Evolutionary conservation across 2,888 invertebrate species (phyloP).

Genomic region (Melinaea menophilus): DNA sequence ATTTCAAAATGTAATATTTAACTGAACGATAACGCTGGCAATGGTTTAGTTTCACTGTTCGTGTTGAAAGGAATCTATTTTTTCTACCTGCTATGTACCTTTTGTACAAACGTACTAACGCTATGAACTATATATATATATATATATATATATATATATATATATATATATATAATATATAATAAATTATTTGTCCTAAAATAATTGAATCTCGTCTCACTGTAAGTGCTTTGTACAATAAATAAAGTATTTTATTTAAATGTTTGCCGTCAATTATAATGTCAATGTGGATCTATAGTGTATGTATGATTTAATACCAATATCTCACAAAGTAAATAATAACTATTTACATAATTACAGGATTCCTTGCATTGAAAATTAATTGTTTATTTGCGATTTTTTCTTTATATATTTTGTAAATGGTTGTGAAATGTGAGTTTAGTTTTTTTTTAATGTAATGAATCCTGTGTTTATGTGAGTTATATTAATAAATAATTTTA

Average conservation of each 20-base stretch:
- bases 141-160: slow-evolving; percentile 48
- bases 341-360: slow-evolving; percentile 14
- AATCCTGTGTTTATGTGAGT: slow-evolving; percentile 20
- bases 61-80: slow-evolving; percentile 77
- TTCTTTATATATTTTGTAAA: background rate
- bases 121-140: slow-evolving; percentile 70
- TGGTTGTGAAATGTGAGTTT: slow-evolving; percentile 3
- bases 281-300: slow-evolving; percentile 55
- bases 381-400: background rate
- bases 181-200: slow-evolving; percentile 19
- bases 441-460: slow-evolving; percentile 7
- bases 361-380: slow-evolving; percentile 11
- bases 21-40: slow-evolving; percentile 41
- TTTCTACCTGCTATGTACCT: slow-evolving; percentile 74
- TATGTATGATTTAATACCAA: slow-evolving; percentile 35
- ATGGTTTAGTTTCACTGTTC: slow-evolving; percentile 76
- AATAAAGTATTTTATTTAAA: slow-evolving; percentile 42
- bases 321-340: slow-evolving; percentile 29
- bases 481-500: slow-evolving; percentile 23
- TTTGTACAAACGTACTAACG: slow-evolving; percentile 73
- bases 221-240: slow-evolving; percentile 41
- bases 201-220: slow-evolving; percentile 22
- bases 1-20: background rate
- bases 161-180: slow-evolving; percentile 15
- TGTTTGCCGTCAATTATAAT: slow-evolving; percentile 69